Evolutionary conservation across 2,797 vertebrate genomes (phyloP).

Genomic region (Hippocampus kuda): DNA sequence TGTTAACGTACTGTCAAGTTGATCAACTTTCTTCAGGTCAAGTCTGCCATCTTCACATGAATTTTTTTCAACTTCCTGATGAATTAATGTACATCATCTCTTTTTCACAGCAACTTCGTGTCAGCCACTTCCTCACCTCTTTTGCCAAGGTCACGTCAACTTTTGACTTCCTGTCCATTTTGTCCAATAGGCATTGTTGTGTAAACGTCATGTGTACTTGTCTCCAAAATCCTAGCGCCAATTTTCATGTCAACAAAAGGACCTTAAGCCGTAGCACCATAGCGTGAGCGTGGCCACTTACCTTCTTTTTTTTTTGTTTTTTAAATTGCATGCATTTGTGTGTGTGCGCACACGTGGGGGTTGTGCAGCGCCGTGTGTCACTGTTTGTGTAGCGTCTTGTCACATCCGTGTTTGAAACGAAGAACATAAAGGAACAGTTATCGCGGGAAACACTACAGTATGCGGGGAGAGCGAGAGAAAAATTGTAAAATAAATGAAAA

Average conservation of each 20-base stretch:
- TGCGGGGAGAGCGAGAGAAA: slow-evolving; percentile 52
- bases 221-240: background rate
- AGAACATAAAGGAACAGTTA: slow-evolving; percentile 50
- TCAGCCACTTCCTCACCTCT: no score
- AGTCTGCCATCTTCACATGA: background rate
- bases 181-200: background rate
- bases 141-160: background rate
- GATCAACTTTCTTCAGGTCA: background rate
- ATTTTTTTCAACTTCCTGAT: no score
- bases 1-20: background rate
- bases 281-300: background rate
- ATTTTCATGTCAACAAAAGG: slow-evolving; percentile 1
- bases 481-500: slow-evolving; percentile 54
- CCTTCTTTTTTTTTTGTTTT: background rate
- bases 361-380: slow-evolving; percentile 28
- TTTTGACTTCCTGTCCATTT: background rate
- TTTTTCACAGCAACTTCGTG: no score
- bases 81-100: no score
- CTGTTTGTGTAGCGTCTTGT: slow-evolving; percentile 54
- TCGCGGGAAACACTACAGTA: slow-evolving; percentile 60
- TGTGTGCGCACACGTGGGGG: slow-evolving; percentile 8
- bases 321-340: slow-evolving; percentile 12
- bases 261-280: slow-evolving; percentile 1
- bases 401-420: slow-evolving; percentile 41
- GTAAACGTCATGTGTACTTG: background rate